These are phyloP conservation scores for Hozukius guyotensis DNA, from an alignment of 2,797 vertebrate genomes.

Conservation along the genomic window DNA sequence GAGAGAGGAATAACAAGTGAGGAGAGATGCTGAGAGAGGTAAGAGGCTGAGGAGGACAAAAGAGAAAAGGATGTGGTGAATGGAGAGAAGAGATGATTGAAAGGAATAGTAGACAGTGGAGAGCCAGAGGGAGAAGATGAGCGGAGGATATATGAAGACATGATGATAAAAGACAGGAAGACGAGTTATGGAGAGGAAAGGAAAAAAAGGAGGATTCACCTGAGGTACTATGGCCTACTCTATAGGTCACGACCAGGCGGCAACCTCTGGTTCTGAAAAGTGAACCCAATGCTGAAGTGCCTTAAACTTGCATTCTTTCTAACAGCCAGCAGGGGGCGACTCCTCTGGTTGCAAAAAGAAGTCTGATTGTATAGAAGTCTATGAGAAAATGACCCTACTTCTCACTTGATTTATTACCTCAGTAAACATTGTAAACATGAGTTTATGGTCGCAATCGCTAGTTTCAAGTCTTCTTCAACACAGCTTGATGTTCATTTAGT, in stretches of 20 bases:
- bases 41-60: neutral
- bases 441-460: too few relatives aligned
- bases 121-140: neutral
- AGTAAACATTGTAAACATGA: too few relatives aligned
- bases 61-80: neutral
- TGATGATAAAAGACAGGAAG: neutral
- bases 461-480: too few relatives aligned
- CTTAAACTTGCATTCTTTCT: too few relatives aligned
- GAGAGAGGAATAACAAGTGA: neutral
- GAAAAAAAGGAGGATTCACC: conserved; percentile 13
- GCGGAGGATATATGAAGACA: neutral
- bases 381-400: too few relatives aligned
- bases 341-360: too few relatives aligned
- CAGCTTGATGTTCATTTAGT: too few relatives aligned
- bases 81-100: neutral
- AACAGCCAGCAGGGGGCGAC: too few relatives aligned
- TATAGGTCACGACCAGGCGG: conserved; percentile 32
- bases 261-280: too few relatives aligned
- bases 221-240: conserved; percentile 45
- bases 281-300: too few relatives aligned
- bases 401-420: too few relatives aligned
- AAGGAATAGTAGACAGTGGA: neutral
- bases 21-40: neutral
- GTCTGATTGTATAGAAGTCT: too few relatives aligned
- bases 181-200: neutral